Evolutionary conservation across 2,888 invertebrate species (phyloP).

Genomic region (Anagyrus pseudococci): DNA sequence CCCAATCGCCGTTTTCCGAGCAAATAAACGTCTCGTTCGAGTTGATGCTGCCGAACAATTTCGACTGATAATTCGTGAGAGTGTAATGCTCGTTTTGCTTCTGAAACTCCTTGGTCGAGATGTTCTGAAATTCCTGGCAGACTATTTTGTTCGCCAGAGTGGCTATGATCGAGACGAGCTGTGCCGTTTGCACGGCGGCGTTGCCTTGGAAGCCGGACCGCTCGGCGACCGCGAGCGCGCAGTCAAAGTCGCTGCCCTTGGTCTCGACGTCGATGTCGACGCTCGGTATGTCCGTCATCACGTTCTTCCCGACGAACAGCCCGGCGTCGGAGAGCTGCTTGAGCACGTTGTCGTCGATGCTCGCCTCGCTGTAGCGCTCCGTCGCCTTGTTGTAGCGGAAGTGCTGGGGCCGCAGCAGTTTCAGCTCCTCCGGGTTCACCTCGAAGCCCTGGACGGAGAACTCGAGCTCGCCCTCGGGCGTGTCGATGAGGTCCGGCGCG

Average conservation of each 20-base stretch:
- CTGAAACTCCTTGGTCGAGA: no score
- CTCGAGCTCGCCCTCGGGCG: slow-evolving; percentile 70
- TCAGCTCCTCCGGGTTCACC: slow-evolving; percentile 64
- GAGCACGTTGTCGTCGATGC: slow-evolving; percentile 72
- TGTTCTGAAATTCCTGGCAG: slow-evolving; percentile 41
- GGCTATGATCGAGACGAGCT: slow-evolving; percentile 59
- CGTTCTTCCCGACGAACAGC: slow-evolving; percentile 71
- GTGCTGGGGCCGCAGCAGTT: slow-evolving; percentile 59
- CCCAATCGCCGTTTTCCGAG: slow-evolving; percentile 42
- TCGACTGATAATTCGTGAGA: no score
- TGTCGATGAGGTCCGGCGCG: slow-evolving; percentile 73
- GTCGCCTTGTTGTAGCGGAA: slow-evolving; percentile 50
- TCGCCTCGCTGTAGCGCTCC: slow-evolving; percentile 65
- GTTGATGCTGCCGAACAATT: no score
- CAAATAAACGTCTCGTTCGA: no score
- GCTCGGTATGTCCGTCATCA: slow-evolving; percentile 68
- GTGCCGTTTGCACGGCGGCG: slow-evolving; percentile 61
- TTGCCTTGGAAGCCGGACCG: slow-evolving; percentile 58
- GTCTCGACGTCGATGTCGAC: slow-evolving; percentile 66
- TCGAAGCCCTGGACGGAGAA: slow-evolving; percentile 76
- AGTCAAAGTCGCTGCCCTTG: slow-evolving; percentile 55
- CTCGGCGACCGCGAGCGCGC: slow-evolving; percentile 55
- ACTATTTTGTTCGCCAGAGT: slow-evolving; percentile 56
- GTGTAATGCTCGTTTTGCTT: no score
- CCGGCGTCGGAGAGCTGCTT: slow-evolving; percentile 73